Percentiles rank a stretch among this genome's conserved stretches.
These are phyloP conservation scores for Arvicanthis niloticus DNA, from an alignment of 2,113 vertebrate species.

Conservation along the genomic window DNA sequence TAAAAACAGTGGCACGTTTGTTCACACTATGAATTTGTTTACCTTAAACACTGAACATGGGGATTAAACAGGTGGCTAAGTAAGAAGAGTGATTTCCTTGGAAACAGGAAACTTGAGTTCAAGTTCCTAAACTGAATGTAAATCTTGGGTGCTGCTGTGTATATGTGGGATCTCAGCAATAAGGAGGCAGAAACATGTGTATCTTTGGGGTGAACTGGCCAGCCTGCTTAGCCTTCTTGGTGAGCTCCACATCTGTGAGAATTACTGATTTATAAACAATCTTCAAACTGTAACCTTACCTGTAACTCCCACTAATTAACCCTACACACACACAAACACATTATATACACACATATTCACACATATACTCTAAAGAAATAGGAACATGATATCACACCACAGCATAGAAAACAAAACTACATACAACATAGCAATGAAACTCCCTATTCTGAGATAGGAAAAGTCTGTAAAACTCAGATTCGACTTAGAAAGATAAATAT, in stretches of 20 bases:
- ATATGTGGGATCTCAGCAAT: no score
- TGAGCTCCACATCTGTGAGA: background rate
- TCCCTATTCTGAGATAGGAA: constrained; percentile 8
- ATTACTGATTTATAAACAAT: background rate
- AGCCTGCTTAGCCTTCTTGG: no score
- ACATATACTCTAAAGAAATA: background rate
- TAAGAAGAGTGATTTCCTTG: background rate
- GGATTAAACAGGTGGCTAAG: accelerated
- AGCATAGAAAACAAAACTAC: constrained; percentile 37
- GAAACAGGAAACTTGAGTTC: background rate
- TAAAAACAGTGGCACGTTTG: background rate
- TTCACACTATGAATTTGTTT: background rate
- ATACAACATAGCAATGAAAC: background rate
- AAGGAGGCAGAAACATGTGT: background rate
- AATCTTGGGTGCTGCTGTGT: background rate
- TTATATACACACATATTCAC: background rate
- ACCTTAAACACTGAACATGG: background rate
- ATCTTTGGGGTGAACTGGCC: background rate
- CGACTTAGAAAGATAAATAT: constrained; percentile 55
- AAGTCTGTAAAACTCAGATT: background rate
- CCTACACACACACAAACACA: background rate
- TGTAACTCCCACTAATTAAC: no score
- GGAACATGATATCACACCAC: background rate
- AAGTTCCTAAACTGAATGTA: background rate
- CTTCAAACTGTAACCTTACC: no score